phyloP scores from a whole-genome alignment of 2,113 vertebrate species.

The Vulpes ferrilata region DNA sequence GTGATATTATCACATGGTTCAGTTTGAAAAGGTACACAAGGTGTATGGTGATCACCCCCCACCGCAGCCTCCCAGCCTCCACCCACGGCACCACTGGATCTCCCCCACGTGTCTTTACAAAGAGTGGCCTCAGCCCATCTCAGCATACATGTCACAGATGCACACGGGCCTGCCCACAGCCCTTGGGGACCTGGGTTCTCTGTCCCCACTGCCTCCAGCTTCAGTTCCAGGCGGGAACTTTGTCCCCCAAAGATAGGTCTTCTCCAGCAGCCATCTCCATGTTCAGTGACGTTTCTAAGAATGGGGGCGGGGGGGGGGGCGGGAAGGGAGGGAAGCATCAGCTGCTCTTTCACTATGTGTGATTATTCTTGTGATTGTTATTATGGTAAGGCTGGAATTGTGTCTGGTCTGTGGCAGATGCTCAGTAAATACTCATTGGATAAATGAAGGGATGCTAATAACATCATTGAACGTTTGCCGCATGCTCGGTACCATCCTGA shows the following conservation, averaged over 20 bases:
- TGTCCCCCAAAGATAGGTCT: neutral
- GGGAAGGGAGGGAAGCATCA: too few species aligned
- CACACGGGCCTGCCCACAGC: neutral
- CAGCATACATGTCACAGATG: accelerated
- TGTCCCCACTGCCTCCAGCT: neutral
- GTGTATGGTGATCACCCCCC: neutral
- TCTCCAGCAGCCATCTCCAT: neutral
- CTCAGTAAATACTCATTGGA: neutral
- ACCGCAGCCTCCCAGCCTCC: neutral
- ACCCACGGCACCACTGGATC: accelerated
- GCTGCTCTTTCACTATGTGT: neutral
- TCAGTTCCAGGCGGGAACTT: neutral
- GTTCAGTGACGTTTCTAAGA: neutral
- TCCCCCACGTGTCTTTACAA: neutral
- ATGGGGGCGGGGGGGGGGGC: accelerated
- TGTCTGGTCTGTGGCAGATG: neutral
- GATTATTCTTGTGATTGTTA: neutral
- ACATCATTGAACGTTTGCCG: neutral
- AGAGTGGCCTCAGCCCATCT: neutral
- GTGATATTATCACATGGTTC: neutral
- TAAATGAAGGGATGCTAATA: neutral
- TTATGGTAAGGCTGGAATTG: neutral
- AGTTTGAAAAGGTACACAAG: neutral
- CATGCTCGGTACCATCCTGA: neutral
- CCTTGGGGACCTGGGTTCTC: neutral